Percentiles rank a stretch among this genome's conserved stretches.
Evolutionary conservation across 2,113 vertebrate genomes (phyloP).

Genomic region (Seriola dumerili): DNA sequence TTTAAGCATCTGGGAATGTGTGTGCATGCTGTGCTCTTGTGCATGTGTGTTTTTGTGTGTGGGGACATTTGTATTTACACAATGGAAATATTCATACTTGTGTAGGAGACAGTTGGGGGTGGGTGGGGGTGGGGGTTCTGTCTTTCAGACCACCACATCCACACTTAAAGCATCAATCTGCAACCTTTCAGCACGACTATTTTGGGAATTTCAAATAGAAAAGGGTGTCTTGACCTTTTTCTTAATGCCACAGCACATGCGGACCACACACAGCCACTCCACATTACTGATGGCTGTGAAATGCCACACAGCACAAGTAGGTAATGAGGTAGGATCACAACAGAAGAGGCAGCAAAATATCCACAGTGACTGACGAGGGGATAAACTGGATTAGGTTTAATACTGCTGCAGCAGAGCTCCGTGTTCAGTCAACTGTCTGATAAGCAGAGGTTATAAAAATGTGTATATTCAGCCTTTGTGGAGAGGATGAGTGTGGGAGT

Average conservation of each 20-base stretch:
- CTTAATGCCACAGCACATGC: constrained; percentile 52
- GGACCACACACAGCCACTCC: constrained; percentile 60
- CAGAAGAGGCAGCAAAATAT: constrained; percentile 35
- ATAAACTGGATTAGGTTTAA: constrained; percentile 55
- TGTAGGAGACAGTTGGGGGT: neutral
- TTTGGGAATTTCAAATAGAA: constrained; percentile 46
- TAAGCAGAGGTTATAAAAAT: constrained; percentile 17
- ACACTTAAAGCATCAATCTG: constrained; percentile 47
- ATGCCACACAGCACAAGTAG: constrained; percentile 53
- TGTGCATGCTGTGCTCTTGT: neutral
- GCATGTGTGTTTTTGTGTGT: constrained; percentile 2
- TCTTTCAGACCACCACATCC: constrained; percentile 34
- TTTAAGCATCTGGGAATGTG: constrained; percentile 6
- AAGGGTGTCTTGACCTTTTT: constrained; percentile 65
- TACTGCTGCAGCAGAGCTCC: constrained; percentile 31
- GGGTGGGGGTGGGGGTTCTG: neutral
- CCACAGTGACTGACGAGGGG: constrained; percentile 31
- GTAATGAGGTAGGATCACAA: constrained; percentile 60
- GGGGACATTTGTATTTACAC: neutral
- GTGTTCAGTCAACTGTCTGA: constrained; percentile 18
- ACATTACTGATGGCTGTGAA: constrained; percentile 54
- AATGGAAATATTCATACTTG: constrained; percentile 5
- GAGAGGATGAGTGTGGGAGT: neutral
- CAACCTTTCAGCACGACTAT: constrained; percentile 44
- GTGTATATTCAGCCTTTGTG: neutral